A percentile compares a stretch with the other conserved stretches of the same genome.
Evolutionary conservation across 2,888 invertebrate species (phyloP).

Genomic region (Phasia obesa): DNA sequence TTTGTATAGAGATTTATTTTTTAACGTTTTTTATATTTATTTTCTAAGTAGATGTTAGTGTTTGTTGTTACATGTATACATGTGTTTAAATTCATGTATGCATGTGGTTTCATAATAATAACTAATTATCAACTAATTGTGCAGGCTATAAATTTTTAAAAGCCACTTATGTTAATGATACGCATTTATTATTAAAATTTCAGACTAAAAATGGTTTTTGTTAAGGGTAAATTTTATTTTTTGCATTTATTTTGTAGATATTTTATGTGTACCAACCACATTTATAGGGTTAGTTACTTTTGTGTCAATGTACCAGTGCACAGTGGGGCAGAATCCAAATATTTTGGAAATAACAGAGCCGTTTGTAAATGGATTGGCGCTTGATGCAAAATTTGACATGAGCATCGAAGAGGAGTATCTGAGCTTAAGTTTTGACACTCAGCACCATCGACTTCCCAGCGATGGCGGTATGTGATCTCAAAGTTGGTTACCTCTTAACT

Average conservation of each 20-base stretch:
- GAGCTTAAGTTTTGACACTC: too few relatives aligned
- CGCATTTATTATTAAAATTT: constrained; percentile 52
- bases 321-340: too few relatives aligned
- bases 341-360: too few relatives aligned
- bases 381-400: too few relatives aligned
- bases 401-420: too few relatives aligned
- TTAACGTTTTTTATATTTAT: not conserved
- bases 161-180: constrained; percentile 66
- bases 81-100: not conserved
- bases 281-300: too few relatives aligned
- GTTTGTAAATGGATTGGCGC: too few relatives aligned
- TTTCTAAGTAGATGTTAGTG: not conserved
- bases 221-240: not conserved
- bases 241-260: not conserved
- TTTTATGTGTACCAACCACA: too few relatives aligned
- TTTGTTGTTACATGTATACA: not conserved
- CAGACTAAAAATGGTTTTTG: constrained; percentile 22
- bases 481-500: too few relatives aligned
- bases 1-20: not conserved
- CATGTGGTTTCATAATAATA: constrained; percentile 65
- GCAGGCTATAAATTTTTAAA: constrained; percentile 64
- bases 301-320: too few relatives aligned
- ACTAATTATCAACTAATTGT: constrained; percentile 70
- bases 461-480: too few relatives aligned
- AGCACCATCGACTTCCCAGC: too few relatives aligned